These are phyloP conservation scores for Procambarus virginalis DNA, from an alignment of 1,140 invertebrate genomes.

Conservation along the genomic window DNA sequence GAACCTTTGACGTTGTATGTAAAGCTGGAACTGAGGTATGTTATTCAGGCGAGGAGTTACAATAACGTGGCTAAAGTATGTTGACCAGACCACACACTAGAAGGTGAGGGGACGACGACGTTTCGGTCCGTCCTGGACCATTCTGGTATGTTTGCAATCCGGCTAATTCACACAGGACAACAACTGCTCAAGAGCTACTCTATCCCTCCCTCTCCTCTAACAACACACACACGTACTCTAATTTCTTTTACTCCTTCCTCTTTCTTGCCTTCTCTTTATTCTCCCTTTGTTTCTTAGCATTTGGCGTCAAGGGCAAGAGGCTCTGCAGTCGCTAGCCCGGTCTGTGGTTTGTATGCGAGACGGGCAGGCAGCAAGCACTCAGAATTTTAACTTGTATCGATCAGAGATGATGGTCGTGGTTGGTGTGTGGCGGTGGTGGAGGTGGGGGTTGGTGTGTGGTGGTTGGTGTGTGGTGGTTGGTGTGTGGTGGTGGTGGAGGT, in stretches of 20 bases:
- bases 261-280: background rate
- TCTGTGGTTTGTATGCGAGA: background rate
- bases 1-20: too few species aligned
- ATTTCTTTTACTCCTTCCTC: too few species aligned
- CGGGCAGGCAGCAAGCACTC: background rate
- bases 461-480: background rate
- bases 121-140: too few species aligned
- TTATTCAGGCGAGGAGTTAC: too few species aligned
- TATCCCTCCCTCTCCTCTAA: background rate
- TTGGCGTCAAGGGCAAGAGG: background rate
- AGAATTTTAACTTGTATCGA: conserved; percentile 11
- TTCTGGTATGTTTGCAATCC: too few species aligned
- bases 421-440: background rate
- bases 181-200: background rate
- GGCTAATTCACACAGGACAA: too few species aligned
- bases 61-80: too few species aligned
- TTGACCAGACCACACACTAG: too few species aligned
- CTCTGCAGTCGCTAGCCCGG: background rate
- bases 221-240: too few species aligned
- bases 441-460: background rate
- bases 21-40: too few species aligned
- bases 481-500: conserved; percentile 10
- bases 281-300: background rate
- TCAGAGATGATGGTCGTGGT: conserved; percentile 11
- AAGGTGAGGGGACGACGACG: too few species aligned